Percentiles rank a stretch among this genome's conserved stretches.
Evolutionary conservation across 2,888 invertebrate genomes (phyloP).

Genomic region (Cybosia mesomella): DNA sequence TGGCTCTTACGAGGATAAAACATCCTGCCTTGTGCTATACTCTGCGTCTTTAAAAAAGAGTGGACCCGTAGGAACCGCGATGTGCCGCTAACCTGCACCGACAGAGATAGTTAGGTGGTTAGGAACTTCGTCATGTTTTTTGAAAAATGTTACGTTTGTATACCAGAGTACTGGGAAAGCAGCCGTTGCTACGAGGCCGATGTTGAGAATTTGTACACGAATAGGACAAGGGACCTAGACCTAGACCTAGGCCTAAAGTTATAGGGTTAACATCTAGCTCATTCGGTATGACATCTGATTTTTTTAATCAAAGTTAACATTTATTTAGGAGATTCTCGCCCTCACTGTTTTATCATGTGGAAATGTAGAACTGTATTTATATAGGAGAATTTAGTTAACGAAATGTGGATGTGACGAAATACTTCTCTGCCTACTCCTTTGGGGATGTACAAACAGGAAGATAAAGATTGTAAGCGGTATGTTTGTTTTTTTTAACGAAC

Average conservation of each 20-base stretch:
- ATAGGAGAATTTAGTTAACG: too few relatives aligned
- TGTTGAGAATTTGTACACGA: neutral
- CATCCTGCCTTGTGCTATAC: too few relatives aligned
- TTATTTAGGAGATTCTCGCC: too few relatives aligned
- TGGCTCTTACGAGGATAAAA: too few relatives aligned
- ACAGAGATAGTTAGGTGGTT: neutral
- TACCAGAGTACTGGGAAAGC: neutral
- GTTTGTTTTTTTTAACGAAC: too few relatives aligned
- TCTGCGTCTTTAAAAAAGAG: too few relatives aligned
- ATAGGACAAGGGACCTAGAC: constrained; percentile 1
- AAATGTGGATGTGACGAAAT: too few relatives aligned
- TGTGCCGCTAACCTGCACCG: neutral
- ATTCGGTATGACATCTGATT: neutral
- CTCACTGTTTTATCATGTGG: too few relatives aligned
- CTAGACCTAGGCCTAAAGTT: neutral
- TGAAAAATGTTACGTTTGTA: neutral
- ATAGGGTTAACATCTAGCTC: neutral
- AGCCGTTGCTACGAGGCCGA: neutral
- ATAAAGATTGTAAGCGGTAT: too few relatives aligned
- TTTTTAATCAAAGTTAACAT: neutral
- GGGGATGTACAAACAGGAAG: too few relatives aligned
- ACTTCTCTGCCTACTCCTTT: too few relatives aligned
- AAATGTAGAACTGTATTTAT: too few relatives aligned
- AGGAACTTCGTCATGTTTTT: neutral
- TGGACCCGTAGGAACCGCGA: neutral